These are phyloP conservation scores for Euwallacea similis DNA, from an alignment of 1,140 invertebrate genomes.

Conservation along the genomic window DNA sequence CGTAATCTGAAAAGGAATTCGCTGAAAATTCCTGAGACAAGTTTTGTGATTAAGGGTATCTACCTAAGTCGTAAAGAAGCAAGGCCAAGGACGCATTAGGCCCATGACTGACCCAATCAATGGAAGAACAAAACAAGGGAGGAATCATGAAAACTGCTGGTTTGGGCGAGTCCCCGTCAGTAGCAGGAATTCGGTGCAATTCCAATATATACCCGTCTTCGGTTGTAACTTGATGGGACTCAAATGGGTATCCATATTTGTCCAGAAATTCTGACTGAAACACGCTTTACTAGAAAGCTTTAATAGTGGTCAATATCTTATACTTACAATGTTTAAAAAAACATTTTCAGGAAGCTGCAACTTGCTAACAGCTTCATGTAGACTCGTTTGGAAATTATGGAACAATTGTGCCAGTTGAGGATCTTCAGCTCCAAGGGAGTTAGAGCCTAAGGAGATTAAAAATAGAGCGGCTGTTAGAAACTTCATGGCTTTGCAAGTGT, in stretches of 20 bases:
- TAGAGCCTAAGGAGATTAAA: too few species aligned
- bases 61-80: constrained; percentile 23
- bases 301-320: background rate
- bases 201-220: constrained; percentile 37
- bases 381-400: too few species aligned
- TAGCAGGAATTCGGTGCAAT: constrained; percentile 38
- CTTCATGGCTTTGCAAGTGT: too few species aligned
- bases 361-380: background rate
- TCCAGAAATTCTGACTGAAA: constrained; percentile 24
- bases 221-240: constrained; percentile 36
- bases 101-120: constrained; percentile 7
- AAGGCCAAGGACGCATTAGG: constrained; percentile 17
- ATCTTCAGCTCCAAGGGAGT: too few species aligned
- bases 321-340: constrained; percentile 7
- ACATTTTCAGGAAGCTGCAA: constrained; percentile 2
- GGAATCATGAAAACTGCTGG: constrained; percentile 16
- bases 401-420: too few species aligned
- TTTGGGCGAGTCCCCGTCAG: background rate
- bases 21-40: background rate
- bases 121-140: constrained; percentile 14
- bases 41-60: background rate
- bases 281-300: background rate
- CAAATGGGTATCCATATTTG: constrained; percentile 38
- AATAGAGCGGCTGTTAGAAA: too few species aligned
- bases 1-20: constrained; percentile 26